Evolutionary conservation across 2,797 vertebrate species (phyloP).

Genomic region (Apogon hyalosoma): DNA sequence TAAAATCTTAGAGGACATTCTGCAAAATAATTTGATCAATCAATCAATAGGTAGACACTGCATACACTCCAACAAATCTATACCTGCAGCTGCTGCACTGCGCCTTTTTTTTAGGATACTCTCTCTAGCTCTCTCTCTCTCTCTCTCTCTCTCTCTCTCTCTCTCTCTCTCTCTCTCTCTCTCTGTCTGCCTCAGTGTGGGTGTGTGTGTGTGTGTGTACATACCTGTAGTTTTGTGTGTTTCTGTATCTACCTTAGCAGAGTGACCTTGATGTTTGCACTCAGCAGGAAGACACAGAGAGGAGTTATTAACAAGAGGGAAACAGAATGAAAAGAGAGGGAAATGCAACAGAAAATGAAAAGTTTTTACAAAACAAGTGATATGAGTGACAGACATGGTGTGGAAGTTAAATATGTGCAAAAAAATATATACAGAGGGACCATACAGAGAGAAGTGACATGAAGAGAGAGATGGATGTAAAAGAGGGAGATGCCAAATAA

Average conservation of each 20-base stretch:
- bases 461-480: conserved; percentile 1
- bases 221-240: conserved; percentile 55
- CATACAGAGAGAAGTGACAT: not conserved
- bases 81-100: conserved; percentile 10
- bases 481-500: not conserved
- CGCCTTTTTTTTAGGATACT: conserved; percentile 25
- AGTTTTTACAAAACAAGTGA: conserved; percentile 24
- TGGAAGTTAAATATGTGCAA: conserved; percentile 60
- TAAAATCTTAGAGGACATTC: not conserved
- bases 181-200: not conserved
- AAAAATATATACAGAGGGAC: not conserved
- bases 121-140: not conserved
- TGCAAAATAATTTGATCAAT: conserved; percentile 12
- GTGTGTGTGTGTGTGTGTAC: conserved; percentile 28
- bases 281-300: conserved; percentile 72
- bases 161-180: too few species aligned
- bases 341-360: conserved; percentile 39
- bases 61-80: conserved; percentile 5
- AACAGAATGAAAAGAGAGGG: conserved; percentile 38
- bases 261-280: conserved; percentile 78
- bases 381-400: conserved; percentile 26
- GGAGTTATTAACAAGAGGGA: conserved; percentile 71
- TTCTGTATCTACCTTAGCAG: conserved; percentile 56
- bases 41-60: conserved; percentile 2
- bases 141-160: too few species aligned